Conservation (phyloP, 2,888 invertebrate genomes). For the Chironomus tentans region DNA sequence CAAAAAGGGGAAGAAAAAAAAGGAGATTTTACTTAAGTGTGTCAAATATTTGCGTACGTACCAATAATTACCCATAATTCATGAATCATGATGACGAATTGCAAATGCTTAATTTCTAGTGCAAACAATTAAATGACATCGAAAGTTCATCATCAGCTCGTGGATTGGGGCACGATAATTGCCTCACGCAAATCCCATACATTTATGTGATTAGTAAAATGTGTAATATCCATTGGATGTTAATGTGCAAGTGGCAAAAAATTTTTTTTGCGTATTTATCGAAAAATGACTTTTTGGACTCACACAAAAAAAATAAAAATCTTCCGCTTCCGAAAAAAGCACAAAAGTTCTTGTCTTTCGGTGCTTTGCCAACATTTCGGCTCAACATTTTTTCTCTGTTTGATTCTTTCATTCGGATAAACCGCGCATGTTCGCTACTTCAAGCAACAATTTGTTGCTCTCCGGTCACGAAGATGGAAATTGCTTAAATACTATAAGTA, state of each 20-base stretch:
- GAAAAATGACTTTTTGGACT: not conserved
- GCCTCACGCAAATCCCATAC: not conserved
- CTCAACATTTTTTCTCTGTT: too few relatives aligned
- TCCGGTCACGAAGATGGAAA: constrained; percentile 15
- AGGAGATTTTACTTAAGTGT: not conserved
- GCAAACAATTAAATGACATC: not conserved
- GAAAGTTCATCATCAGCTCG: not conserved
- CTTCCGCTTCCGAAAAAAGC: too few relatives aligned
- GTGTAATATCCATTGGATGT: not conserved
- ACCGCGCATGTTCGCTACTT: not conserved
- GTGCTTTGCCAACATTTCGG: too few relatives aligned
- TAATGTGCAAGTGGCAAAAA: not conserved
- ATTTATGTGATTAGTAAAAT: not conserved
- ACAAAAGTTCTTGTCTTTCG: too few relatives aligned
- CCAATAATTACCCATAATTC: not conserved
- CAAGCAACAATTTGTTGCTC: constrained; percentile 15
- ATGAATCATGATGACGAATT: not conserved
- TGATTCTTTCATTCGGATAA: not conserved
- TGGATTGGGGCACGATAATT: not conserved
- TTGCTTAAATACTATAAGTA: constrained; percentile 24
- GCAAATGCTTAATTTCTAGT: not conserved
- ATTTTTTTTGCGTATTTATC: not conserved
- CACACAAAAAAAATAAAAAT: too few relatives aligned
- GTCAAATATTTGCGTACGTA: not conserved
- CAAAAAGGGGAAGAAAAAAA: not conserved